phyloP scores from a whole-genome alignment of 1,140 invertebrate species.

The Pogonognathellus flavescens region DNA sequence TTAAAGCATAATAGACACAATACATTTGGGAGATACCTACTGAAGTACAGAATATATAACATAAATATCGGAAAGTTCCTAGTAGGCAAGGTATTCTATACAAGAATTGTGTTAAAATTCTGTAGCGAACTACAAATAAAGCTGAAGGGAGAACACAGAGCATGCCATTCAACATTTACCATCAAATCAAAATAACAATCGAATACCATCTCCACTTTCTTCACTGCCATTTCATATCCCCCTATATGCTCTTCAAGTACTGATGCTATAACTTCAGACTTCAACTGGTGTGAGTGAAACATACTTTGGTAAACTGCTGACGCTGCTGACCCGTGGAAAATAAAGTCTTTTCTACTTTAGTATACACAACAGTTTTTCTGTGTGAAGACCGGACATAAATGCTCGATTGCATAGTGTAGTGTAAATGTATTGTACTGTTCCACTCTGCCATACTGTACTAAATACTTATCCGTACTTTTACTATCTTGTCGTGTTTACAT shows the following conservation, averaged over 20 bases:
- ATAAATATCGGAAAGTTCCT: too few species aligned
- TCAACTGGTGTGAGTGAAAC: too few species aligned
- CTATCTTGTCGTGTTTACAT: conserved; percentile 28
- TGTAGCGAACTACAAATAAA: not conserved
- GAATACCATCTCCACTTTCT: not conserved
- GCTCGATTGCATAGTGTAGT: not conserved
- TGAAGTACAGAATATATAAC: too few species aligned
- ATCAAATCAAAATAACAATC: conserved; percentile 31
- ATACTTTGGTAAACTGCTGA: conserved; percentile 7
- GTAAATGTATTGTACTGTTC: not conserved
- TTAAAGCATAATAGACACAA: too few species aligned
- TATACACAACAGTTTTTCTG: conserved; percentile 18
- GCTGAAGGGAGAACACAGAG: not conserved
- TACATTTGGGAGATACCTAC: too few species aligned
- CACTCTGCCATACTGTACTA: not conserved
- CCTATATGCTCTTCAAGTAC: not conserved
- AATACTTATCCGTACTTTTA: too few species aligned
- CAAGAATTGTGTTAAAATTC: not conserved
- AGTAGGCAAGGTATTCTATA: not conserved
- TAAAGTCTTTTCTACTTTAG: not conserved
- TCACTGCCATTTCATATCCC: not conserved
- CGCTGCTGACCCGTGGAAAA: not conserved
- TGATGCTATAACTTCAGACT: not conserved
- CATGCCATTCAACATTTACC: conserved; percentile 7
- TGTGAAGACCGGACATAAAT: conserved; percentile 15